Base-by-base conservation (phyloP, 2,113 vertebrate species). In the Paratilapia polleni region DNA sequence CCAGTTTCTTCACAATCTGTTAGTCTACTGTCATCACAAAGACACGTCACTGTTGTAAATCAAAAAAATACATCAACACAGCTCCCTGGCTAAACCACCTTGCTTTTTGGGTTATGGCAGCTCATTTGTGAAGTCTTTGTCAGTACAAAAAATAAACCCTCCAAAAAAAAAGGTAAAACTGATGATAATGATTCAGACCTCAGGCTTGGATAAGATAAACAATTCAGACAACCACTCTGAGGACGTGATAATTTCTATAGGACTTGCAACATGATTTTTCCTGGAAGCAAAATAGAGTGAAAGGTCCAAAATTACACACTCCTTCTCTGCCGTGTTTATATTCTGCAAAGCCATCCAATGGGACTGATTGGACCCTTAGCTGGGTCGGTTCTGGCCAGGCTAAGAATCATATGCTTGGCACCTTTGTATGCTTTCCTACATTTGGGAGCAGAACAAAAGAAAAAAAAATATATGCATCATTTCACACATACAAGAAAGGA, bases 251-350 rank as follows among this genome's bases (percentile, higher is more conserved):
- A 12, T 43, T 70, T 1, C 41, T 49, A 0, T 19, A 68, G 64
- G 64, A 47, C 41, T 26, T 47, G 38, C 6, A 26, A 26, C 22
- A 47, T 38, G 47, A 68, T 31, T 12, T 1, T 31, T 31, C 28
- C 28, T n/a, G 4, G 28, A 31, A 3, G 34, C 60, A 36, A 62
- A 62, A 62, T 19, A 4, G 31, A 36, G 2, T 6, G 28, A 20
- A 62, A 20, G 22, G 22, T 54, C 52, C 52, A 54, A 54, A 54
- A 54, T 54, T 20, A 5, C 1, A 9, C 54, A 56, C 20, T 26
- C 0, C 22, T 47, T 43, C 38, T 26, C 15, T 47, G 38, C 0
- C 0, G 1, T 4, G 38, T 68, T 68, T 66, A 14, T 6, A 70
- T 28, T 49, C 41, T 28, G 15, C 64, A 68, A 47, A 68, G 47